phyloP scores from a whole-genome alignment of 1,140 invertebrate species.

The Eriocheir sinensis region DNA sequence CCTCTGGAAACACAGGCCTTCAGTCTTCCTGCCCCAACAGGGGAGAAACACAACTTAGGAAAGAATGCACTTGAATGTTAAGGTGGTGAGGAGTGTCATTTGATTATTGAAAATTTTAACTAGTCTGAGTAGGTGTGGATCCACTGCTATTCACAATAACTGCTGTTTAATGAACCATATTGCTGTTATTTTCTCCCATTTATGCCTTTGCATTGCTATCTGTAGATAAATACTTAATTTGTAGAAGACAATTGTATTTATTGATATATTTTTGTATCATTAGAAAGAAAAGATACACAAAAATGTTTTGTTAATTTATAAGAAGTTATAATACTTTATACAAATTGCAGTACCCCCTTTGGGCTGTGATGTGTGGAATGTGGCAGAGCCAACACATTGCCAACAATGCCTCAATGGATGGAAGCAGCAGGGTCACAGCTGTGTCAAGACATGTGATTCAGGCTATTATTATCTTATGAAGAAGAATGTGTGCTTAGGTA shows the following conservation, averaged over 20 bases:
- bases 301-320: neutral
- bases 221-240: neutral
- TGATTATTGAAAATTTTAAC: no score
- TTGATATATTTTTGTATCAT: neutral
- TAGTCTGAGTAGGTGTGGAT: no score
- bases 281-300: neutral
- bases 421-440: conserved; percentile 34
- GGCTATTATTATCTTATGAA: conserved; percentile 46
- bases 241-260: neutral
- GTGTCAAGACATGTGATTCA: conserved; percentile 42
- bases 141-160: no score
- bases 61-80: no score
- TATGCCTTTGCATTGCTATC: neutral
- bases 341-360: conserved; percentile 34
- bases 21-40: no score
- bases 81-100: no score
- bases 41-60: no score
- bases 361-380: conserved; percentile 63
- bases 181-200: no score
- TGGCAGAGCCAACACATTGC: conserved; percentile 54
- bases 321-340: neutral
- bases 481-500: conserved; percentile 46
- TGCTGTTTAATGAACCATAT: no score
- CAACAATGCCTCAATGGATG: conserved; percentile 55
- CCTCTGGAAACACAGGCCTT: no score